These are phyloP conservation scores for Formica aserva DNA, from an alignment of 2,888 invertebrate species.

Conservation along the genomic window DNA sequence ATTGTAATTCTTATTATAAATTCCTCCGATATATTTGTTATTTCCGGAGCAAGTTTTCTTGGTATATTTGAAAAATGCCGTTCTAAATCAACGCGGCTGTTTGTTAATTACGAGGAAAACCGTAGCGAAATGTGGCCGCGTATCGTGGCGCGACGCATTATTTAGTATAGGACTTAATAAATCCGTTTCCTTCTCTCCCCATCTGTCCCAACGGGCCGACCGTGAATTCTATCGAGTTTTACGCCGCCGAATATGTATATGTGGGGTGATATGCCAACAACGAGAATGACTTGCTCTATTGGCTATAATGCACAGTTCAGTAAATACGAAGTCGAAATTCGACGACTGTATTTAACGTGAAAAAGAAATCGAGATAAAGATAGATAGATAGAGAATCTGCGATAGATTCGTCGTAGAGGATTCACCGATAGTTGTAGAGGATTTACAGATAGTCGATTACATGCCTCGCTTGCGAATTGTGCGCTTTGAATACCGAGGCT, in stretches of 20 bases:
- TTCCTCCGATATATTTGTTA: background rate
- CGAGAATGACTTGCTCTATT: slow-evolving; percentile 41
- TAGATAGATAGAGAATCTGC: slow-evolving; percentile 34
- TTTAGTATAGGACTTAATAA: slow-evolving; percentile 55
- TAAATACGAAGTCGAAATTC: slow-evolving; percentile 72
- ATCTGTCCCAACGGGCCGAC: slow-evolving; percentile 33
- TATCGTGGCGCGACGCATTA: slow-evolving; percentile 40
- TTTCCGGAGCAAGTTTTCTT: background rate
- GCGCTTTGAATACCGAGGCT: slow-evolving; percentile 66
- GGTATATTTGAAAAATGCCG: background rate
- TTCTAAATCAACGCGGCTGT: slow-evolving; percentile 12
- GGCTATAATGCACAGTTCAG: slow-evolving; percentile 62
- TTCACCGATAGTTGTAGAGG: slow-evolving; percentile 71
- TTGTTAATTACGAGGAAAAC: slow-evolving; percentile 30
- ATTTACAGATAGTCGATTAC: slow-evolving; percentile 77
- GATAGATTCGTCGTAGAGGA: slow-evolving; percentile 69
- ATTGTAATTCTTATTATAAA: background rate
- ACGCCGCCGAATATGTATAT: slow-evolving; percentile 51
- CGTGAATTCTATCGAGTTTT: slow-evolving; percentile 60
- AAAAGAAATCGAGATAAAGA: background rate
- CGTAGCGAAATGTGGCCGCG: background rate
- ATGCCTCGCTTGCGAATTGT: slow-evolving; percentile 75
- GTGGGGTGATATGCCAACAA: slow-evolving; percentile 40
- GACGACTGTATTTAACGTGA: slow-evolving; percentile 42
- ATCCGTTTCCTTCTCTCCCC: slow-evolving; percentile 34